Evolutionary conservation across 2,113 vertebrate genomes (phyloP), one percentile per base, ranked within the genome.

Genomic region (Anguilla rostrata): DNA sequence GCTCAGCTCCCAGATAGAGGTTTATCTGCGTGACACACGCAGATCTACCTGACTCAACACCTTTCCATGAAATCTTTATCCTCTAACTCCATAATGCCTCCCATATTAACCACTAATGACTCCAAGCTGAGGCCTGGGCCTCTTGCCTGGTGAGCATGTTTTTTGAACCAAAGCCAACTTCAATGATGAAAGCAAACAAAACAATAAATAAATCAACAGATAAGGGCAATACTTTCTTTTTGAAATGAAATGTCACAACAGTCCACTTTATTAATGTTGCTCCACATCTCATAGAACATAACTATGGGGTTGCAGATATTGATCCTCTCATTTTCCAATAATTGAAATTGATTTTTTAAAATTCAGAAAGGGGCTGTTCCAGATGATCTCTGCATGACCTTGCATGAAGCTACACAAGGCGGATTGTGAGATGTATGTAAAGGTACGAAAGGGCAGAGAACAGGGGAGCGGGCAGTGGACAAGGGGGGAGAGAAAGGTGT

Each of bases 41-140:
- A 84, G 94, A 95, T 96, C 94, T 90, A 66, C 93, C 94, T 97
- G 95, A 96, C 95, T 96, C 88, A 93, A 94, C 96, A 94, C 83
- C 92, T 96, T 94, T 89, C 88, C 39, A 82, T 92, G 93, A 92
- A 93, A 91, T 93, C 91, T 90, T 95, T 94, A 94, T 92, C 92
- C 90, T 78, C 85, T 84, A 94, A 96, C 94, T 94, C 94, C 92
- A 89, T 94, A 94, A 95, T 90, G 90, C 93, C 92, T 91, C 92
- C 90, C 81, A 57, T 29, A 87, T 89, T 88, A 63, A 87, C 89
- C 87, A 41, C 53, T 84, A 84, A 87, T 84, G 75, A 87, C 39
- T 63, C 16, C 49, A 80, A 29, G 39, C 18, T 82, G 81, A 43
- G 78, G 39, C 29, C n/a, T 34, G 63, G 41, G 83, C 40, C 78